Conservation (phyloP, 1,140 invertebrate genomes). For the Drosophila aff. region DNA sequence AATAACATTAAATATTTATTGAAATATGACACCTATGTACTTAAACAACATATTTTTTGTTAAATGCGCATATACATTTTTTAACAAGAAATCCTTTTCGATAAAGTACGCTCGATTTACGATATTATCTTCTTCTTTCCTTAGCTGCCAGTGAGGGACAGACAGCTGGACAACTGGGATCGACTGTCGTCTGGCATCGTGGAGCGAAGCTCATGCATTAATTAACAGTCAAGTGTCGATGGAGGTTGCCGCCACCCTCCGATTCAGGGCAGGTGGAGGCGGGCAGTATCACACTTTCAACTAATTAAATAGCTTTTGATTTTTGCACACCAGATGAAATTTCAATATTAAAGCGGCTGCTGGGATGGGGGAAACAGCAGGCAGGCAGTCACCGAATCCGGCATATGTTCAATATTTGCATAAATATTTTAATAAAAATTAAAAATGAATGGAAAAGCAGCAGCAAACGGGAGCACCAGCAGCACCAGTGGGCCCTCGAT, state of each 20-base stretch:
- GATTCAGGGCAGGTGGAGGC: not conserved
- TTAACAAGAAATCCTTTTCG: not conserved
- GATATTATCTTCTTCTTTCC: not conserved
- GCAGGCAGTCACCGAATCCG: conserved; percentile 29
- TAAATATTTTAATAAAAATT: conserved; percentile 84
- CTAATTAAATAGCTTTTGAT: conserved; percentile 83
- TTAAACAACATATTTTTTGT: not conserved
- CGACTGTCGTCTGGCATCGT: conserved; percentile 52
- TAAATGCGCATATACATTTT: not conserved
- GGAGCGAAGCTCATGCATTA: conserved; percentile 73
- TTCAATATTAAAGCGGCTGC: conserved; percentile 64
- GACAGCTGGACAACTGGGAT: conserved; percentile 48
- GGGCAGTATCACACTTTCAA: conserved; percentile 75
- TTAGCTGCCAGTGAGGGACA: conserved; percentile 19
- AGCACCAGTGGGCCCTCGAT: conserved; percentile 11
- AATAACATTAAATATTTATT: too few species aligned
- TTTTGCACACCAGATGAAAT: conserved; percentile 56
- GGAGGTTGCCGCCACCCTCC: conserved; percentile 22
- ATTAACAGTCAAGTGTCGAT: conserved; percentile 81
- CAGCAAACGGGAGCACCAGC: conserved; percentile 28
- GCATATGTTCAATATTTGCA: conserved; percentile 83
- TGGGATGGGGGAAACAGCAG: conserved; percentile 19
- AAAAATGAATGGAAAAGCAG: conserved; percentile 74
- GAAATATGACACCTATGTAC: too few species aligned
- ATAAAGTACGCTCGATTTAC: not conserved